Conservation (phyloP, 2,113 vertebrate genomes). For the Lepidothrix coronata region DNA sequence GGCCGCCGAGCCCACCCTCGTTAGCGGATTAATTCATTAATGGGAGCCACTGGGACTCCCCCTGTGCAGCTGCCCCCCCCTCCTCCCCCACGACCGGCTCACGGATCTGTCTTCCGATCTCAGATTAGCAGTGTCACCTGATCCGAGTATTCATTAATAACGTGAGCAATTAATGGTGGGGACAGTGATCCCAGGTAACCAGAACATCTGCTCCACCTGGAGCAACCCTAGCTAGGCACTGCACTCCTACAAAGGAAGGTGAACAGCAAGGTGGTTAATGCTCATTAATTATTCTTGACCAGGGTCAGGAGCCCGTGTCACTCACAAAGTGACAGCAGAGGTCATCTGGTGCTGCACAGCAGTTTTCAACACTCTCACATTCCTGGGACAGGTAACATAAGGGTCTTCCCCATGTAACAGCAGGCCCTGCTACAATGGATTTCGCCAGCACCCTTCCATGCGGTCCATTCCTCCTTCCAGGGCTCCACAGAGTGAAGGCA, state of each 20-base stretch:
- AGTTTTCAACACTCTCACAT: neutral
- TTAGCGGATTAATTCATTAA: slow-evolving; percentile 21
- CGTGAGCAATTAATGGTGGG: neutral
- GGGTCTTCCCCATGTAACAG: accelerated
- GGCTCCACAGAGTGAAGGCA: neutral
- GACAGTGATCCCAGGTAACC: neutral
- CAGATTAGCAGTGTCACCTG: neutral
- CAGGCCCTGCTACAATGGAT: neutral
- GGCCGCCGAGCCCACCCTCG: neutral
- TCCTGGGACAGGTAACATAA: neutral
- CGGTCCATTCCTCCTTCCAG: neutral
- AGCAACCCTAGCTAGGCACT: neutral
- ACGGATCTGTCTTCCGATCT: neutral
- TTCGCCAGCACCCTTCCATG: neutral
- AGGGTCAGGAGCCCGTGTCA: neutral
- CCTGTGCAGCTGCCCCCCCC: neutral
- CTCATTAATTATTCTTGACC: slow-evolving; percentile 28
- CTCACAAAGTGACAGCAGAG: neutral
- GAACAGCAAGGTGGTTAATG: slow-evolving; percentile 20
- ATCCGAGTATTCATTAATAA: neutral
- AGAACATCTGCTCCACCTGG: slow-evolving; percentile 23
- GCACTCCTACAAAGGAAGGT: neutral
- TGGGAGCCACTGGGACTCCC: neutral
- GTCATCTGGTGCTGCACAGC: neutral
- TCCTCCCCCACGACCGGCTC: neutral